Evolutionary conservation across 1,140 invertebrate species (phyloP).

Genomic region (Achatina immaculata): DNA sequence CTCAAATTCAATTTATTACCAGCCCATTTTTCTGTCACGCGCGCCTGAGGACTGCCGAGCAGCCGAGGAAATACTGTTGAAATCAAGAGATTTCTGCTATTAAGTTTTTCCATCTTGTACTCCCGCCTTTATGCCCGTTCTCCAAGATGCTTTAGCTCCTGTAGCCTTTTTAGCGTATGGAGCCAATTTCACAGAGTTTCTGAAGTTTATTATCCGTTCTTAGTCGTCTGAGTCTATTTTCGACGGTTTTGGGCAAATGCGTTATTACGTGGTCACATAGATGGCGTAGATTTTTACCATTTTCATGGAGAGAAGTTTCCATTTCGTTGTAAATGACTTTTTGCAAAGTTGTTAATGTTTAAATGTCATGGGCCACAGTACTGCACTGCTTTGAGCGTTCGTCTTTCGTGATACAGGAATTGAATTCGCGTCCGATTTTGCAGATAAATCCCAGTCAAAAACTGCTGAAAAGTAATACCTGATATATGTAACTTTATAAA

Average conservation of each 20-base stretch:
- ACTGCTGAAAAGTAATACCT: no score
- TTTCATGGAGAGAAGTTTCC: background rate
- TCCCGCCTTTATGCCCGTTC: background rate
- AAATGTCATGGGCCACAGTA: no score
- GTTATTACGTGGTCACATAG: background rate
- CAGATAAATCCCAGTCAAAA: no score
- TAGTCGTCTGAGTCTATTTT: background rate
- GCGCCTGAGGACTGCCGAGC: background rate
- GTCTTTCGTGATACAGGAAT: no score
- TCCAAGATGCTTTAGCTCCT: background rate
- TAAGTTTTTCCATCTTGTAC: slow-evolving; percentile 7
- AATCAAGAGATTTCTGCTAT: slow-evolving; percentile 32
- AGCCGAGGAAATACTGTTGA: slow-evolving; percentile 18
- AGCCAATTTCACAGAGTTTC: slow-evolving; percentile 8
- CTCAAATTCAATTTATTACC: slow-evolving; percentile 35
- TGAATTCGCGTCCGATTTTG: no score
- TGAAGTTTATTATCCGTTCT: background rate
- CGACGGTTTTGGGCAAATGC: background rate
- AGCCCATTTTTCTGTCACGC: slow-evolving; percentile 22
- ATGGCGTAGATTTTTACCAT: background rate
- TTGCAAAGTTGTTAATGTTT: no score
- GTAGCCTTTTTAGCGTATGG: slow-evolving; percentile 7
- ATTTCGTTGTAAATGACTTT: no score
- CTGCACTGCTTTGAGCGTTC: no score
- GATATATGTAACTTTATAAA: no score